These are phyloP conservation scores for Mastacembelus armatus DNA, from an alignment of 2,797 vertebrate species.

Conservation along the genomic window DNA sequence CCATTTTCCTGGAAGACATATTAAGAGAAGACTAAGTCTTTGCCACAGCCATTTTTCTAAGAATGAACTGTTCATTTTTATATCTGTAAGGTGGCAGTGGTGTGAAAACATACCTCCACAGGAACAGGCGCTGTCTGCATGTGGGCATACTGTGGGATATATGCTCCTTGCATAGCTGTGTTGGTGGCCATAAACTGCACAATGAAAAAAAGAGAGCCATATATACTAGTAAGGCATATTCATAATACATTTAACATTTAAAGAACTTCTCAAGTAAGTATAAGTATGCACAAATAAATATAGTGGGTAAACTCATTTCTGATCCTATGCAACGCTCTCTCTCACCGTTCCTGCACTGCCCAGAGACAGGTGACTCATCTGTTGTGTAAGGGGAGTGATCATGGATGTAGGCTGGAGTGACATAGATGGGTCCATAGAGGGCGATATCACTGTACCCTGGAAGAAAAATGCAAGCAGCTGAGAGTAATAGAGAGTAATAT, in stretches of 20 bases:
- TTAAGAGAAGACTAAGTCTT: neutral
- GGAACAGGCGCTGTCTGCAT: constrained; percentile 91
- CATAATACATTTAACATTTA: neutral
- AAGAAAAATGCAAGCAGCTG: constrained; percentile 51
- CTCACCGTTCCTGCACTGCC: constrained; percentile 94
- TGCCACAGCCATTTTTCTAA: neutral
- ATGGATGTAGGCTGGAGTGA: constrained; percentile 96
- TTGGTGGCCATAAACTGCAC: constrained; percentile 94
- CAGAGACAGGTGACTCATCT: constrained; percentile 97
- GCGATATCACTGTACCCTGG: constrained; percentile 96
- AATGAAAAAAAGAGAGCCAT: constrained; percentile 51
- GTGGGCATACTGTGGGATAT: constrained; percentile 94
- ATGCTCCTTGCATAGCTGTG: constrained; percentile 95
- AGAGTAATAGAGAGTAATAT: constrained; percentile 9
- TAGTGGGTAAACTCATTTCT: constrained; percentile 12
- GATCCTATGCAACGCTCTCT: constrained; percentile 1
- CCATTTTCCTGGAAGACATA: constrained; percentile 90
- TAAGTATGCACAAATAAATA: too few species aligned
- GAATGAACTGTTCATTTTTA: constrained; percentile 9
- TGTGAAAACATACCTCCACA: constrained; percentile 87
- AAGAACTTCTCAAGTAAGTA: neutral
- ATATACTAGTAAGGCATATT: too few species aligned
- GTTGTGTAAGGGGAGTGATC: constrained; percentile 94
- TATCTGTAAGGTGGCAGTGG: neutral
- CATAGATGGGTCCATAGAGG: constrained; percentile 98